A percentile compares a stretch with the other conserved stretches of the same genome.
Evolutionary conservation across 2,888 invertebrate species (phyloP).

Genomic region (Himalopsyche kuldschensis): DNA sequence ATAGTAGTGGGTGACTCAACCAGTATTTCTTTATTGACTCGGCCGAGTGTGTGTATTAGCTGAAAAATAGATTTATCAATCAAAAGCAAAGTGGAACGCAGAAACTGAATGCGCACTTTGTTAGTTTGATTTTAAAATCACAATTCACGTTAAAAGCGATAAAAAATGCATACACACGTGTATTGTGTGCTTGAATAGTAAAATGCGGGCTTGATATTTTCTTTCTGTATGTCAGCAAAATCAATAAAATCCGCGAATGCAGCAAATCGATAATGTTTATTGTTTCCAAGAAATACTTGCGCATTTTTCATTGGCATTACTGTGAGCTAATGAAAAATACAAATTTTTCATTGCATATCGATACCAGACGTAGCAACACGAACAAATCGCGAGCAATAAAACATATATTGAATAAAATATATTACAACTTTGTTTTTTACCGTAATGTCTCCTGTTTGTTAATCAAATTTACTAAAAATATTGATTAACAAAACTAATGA

Average conservation of each 20-base stretch:
- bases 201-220: neutral
- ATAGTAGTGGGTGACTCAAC: neutral
- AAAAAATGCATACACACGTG: neutral
- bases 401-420: too few relatives aligned
- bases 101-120: neutral
- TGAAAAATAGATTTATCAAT: neutral
- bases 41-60: neutral
- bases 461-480: too few relatives aligned
- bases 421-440: too few relatives aligned
- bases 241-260: neutral
- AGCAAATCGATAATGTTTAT: too few relatives aligned
- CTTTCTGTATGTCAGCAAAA: neutral
- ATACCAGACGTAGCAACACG: too few relatives aligned
- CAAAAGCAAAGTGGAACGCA: neutral
- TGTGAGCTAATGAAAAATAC: too few relatives aligned
- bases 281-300: too few relatives aligned
- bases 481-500: too few relatives aligned
- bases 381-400: too few relatives aligned
- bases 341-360: too few relatives aligned
- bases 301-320: too few relatives aligned
- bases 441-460: too few relatives aligned
- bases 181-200: neutral
- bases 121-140: neutral
- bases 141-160: neutral
- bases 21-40: neutral